Percentiles rank a stretch among this genome's conserved stretches.
phyloP scores from a whole-genome alignment of 2,113 vertebrate genomes.

The Syrrhaptes paradoxus region DNA sequence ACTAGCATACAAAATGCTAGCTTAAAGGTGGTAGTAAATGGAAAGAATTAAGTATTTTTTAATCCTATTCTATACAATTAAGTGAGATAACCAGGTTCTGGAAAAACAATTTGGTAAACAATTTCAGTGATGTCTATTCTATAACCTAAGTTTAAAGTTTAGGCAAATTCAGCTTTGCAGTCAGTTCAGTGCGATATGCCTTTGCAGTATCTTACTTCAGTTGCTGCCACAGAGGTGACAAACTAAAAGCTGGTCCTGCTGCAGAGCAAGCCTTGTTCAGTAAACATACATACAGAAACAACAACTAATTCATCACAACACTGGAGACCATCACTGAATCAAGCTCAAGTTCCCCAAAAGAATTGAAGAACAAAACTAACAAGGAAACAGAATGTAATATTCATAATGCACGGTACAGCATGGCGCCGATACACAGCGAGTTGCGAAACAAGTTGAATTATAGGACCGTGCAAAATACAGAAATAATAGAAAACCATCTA shows the following conservation, averaged over 20 bases:
- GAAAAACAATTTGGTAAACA: constrained; percentile 23
- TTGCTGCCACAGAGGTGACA: rapidly evolving
- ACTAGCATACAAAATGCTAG: constrained; percentile 63
- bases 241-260: not conserved
- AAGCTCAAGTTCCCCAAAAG: not conserved
- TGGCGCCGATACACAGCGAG: not conserved
- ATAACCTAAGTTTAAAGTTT: not conserved
- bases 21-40: constrained; percentile 55
- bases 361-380: not conserved
- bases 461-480: not conserved
- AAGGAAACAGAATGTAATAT: not conserved
- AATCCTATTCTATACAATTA: constrained; percentile 11
- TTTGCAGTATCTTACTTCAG: not conserved
- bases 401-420: not conserved
- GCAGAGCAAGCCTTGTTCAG: not conserved
- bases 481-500: not conserved
- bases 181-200: not conserved
- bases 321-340: not conserved
- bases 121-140: not conserved
- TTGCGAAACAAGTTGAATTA: not conserved
- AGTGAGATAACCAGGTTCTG: constrained; percentile 4
- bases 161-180: not conserved
- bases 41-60: constrained; percentile 28
- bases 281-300: not conserved
- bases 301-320: not conserved